Conservation (phyloP, 2,797 vertebrate species). For the Halcyon smyrnensis region DNA sequence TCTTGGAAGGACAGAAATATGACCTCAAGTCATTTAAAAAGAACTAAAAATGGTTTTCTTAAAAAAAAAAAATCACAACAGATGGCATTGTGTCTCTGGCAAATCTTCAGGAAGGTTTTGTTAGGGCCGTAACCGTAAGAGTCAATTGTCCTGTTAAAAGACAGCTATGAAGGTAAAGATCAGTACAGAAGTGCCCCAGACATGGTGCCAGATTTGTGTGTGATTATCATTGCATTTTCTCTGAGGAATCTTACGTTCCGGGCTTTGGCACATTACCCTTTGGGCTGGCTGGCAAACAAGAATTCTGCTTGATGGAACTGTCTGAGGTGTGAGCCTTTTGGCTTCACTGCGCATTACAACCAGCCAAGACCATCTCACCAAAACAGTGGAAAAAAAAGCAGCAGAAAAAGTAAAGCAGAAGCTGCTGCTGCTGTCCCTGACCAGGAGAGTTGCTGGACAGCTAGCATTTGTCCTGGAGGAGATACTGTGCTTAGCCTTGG, state of each 20-base stretch:
- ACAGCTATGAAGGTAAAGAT: slow-evolving; percentile 4
- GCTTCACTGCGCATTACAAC: background rate
- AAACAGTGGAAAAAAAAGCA: background rate
- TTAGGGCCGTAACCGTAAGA: background rate
- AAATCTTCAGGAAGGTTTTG: slow-evolving; percentile 5
- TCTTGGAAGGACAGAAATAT: background rate
- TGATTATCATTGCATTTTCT: slow-evolving; percentile 7
- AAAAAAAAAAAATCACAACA: background rate
- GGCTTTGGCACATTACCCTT: background rate
- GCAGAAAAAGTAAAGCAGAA: background rate
- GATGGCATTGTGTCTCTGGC: background rate
- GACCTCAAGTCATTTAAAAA: background rate
- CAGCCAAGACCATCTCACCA: background rate
- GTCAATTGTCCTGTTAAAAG: slow-evolving; percentile 17
- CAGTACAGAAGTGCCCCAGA: background rate
- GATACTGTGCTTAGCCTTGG: background rate
- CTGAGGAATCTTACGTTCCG: background rate
- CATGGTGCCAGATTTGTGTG: background rate
- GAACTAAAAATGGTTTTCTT: background rate
- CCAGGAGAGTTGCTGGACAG: background rate
- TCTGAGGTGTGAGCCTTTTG: background rate
- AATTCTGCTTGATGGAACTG: background rate
- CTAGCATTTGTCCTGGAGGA: background rate
- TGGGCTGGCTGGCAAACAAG: slow-evolving; percentile 6
- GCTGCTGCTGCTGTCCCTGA: background rate